Percentiles rank a stretch among this genome's conserved stretches.
These are phyloP conservation scores for Podotricha telesiphe DNA, from an alignment of 2,888 invertebrate genomes.

Conservation along the genomic window DNA sequence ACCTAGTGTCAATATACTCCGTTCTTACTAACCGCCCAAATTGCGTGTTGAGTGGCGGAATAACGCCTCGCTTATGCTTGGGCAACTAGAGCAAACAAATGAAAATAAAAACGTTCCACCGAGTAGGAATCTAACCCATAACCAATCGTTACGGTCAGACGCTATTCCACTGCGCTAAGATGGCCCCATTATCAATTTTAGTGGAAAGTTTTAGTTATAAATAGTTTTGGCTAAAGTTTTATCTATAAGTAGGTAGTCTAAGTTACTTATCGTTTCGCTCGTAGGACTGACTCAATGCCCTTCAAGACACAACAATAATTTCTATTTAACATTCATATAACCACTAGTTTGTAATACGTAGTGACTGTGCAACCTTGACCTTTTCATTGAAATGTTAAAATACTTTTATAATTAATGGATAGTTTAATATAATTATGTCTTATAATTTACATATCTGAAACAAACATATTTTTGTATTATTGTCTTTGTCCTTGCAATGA, in stretches of 20 bases:
- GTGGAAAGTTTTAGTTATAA: no score
- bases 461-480: background rate
- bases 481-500: background rate
- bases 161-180: no score
- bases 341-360: background rate
- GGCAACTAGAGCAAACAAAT: no score
- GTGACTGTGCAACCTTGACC: background rate
- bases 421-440: background rate
- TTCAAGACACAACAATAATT: constrained; percentile 4
- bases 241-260: background rate
- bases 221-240: background rate
- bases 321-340: constrained; percentile 5
- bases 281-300: background rate
- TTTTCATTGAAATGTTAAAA: constrained; percentile 4
- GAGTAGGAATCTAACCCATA: no score
- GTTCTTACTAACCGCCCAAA: no score
- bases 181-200: no score
- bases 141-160: no score
- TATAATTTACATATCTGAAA: background rate
- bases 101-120: no score
- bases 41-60: no score
- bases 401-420: background rate
- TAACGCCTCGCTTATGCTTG: no score
- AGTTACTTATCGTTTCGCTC: background rate
- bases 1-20: background rate